Evolutionary conservation across 37 sponge, comb jelly and placozoan species (phyloP).

Genomic region (Halichondria panicea): DNA sequence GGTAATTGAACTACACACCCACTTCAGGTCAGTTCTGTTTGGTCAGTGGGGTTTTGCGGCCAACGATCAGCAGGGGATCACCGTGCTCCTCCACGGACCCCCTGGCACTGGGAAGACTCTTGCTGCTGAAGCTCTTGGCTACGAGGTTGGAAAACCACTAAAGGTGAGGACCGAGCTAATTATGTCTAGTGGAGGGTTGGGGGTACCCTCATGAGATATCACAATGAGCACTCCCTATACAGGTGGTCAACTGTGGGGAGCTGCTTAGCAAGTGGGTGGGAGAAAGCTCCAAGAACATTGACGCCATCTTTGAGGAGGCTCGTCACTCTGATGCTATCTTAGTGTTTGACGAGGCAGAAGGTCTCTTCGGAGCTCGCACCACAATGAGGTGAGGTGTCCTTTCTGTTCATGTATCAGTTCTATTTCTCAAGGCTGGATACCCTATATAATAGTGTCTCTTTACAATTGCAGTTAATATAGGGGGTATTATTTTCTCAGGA

Average conservation of each 20-base stretch:
- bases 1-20: too few species aligned
- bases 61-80: slow-evolving; percentile 61
- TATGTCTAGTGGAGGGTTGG: neutral
- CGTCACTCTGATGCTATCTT: slow-evolving; percentile 75
- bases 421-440: too few species aligned
- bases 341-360: slow-evolving; percentile 88
- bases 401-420: neutral
- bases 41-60: slow-evolving; percentile 89
- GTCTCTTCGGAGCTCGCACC: slow-evolving; percentile 79
- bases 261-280: slow-evolving; percentile 92
- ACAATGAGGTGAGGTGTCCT: slow-evolving; percentile 41
- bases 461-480: too few species aligned
- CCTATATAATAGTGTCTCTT: too few species aligned
- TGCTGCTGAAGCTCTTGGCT: slow-evolving; percentile 85
- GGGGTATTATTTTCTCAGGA: too few species aligned
- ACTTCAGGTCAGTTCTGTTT: slow-evolving; percentile 82
- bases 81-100: slow-evolving; percentile 76
- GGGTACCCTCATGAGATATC: too few species aligned
- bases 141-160: slow-evolving; percentile 88
- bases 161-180: slow-evolving; percentile 61
- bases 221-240: neutral
- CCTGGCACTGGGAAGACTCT: slow-evolving; percentile 85
- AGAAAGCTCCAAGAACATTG: slow-evolving; percentile 88
- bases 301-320: slow-evolving; percentile 85
- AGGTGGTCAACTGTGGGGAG: slow-evolving; percentile 90